Evolutionary conservation across 2,797 vertebrate genomes (phyloP), one percentile per base, ranked within the genome.

Genomic region (Natrix natrix): DNA sequence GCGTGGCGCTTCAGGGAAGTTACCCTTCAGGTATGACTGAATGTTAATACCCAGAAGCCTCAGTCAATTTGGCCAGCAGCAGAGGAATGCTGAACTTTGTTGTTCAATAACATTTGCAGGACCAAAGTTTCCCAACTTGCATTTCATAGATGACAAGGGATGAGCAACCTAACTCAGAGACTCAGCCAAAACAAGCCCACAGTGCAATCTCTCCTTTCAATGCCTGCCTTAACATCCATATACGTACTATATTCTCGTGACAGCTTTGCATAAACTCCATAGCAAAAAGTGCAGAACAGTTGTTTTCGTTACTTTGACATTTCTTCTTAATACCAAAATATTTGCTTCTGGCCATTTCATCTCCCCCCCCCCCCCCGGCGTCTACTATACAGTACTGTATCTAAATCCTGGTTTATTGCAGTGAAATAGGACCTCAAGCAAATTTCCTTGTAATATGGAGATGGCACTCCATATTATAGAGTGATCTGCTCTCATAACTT

Each of bases 301-400:
- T 8, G 4, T 83, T 83, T 24, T 48, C 4, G 1, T 48, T 48
- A 83, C 10, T 48, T 48, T 24, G 37, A 83, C 10, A 48, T 48
- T 83, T 83, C 37, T 83, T 83, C 24, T 83, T 26, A 83, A 83
- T 48, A 78, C 37, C 20, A 24, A 83, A 22, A 48, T 83, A 83
- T 24, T 48, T 48, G 43, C 43, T 83, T 83, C 43, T 83, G 43
- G 37, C 43, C 43, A 24, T 83, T 83, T 83, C 43, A 83, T 24
- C 10, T 37, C n/a, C n/a, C n/a, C n/a, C n/a, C n/a, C n/a, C 14
- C 10, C 0, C 0, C 78, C 37, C 13, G 22, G 37, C 4, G 10
- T 83, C 37, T 83, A 83, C 22, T 48, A 5, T 43, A 83, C 0
- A 22, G 43, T 2, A 83, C 37, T 83, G 43, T 48, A 83, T 83